A percentile compares a stretch with the other conserved stretches of the same genome.
Conservation (phyloP, 2,113 vertebrate species). For the Hylia prasina region DNA sequence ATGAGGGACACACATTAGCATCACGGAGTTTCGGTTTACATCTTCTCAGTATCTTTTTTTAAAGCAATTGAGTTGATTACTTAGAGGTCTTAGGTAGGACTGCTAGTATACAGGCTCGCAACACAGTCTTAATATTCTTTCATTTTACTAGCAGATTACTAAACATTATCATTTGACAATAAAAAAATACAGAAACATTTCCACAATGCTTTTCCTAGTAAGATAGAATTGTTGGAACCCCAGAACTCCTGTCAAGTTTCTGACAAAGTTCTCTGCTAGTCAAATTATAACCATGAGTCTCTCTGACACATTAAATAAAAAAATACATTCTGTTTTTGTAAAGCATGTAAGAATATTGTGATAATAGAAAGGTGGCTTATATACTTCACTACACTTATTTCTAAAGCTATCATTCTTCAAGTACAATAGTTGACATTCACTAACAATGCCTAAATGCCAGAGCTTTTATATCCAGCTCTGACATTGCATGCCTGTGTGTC, state of each 20-base stretch:
- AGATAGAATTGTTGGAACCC: neutral
- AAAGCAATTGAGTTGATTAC: neutral
- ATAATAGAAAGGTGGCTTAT: neutral
- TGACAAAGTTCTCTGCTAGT: neutral
- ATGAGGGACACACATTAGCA: neutral
- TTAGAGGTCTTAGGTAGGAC: neutral
- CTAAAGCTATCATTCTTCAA: constrained; percentile 18
- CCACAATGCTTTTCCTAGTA: neutral
- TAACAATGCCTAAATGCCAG: constrained; percentile 23
- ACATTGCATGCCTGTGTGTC: neutral
- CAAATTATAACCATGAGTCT: neutral
- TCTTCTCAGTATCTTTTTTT: neutral
- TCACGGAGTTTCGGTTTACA: neutral
- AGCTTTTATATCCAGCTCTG: neutral
- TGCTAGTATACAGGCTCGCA: neutral
- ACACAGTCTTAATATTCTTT: neutral
- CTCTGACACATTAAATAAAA: neutral
- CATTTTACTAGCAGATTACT: neutral
- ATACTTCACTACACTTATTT: neutral
- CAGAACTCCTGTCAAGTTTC: neutral
- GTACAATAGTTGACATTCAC: constrained; percentile 28
- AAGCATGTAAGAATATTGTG: neutral
- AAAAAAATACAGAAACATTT: neutral
- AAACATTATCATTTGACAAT: neutral
- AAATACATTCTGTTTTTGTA: neutral